Evolutionary conservation across 2,797 vertebrate species (phyloP), one percentile per base, ranked within the genome.

Genomic region (Picus viridis): DNA sequence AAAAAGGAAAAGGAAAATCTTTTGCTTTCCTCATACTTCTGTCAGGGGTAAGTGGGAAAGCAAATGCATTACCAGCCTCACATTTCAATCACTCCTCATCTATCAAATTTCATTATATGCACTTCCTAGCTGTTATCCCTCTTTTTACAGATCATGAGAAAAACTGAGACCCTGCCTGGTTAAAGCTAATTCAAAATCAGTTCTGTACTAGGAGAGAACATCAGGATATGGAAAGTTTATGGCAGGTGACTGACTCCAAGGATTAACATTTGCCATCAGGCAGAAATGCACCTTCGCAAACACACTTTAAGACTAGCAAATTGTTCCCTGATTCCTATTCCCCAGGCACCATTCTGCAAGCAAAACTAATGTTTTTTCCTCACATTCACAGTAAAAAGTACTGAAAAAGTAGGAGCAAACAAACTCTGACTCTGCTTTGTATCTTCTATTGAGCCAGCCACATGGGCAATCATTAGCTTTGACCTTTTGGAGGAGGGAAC

Each of bases 221-320:
- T 87, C 83, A 36, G 63, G 75, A 76, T 8, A 59, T 74, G 75
- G 89, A 74, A 95, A 83, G 96, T 96, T 96, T 95, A 95, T 65
- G 87, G 96, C 3, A 36, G 92, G 86, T 96, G 96, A 96, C 92
- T 94, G 94, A 91, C 92, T 97, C 95, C 86, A 88, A 96, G 96
- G 96, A 88, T 93, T 96, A 91, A 77, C 92, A 90, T 95, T 96
- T 96, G 96, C 96, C 91, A 96, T 96, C 95, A 96, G 96, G 96
- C 96, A 97, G 97, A 97, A 97, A 96, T 87, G 94, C 92, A 94
- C 96, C 93, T 96, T 96, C 96, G 95, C 92, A 97, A 96, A 96
- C 30, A 96, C 86, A 95, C 72, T 95, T 93, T 43, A 69, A 84
- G 92, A 95, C 91, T 51, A 94, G 95, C 95, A 97, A 97, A 97